A percentile compares a stretch with the other conserved stretches of the same genome.
These are phyloP conservation scores for Cynocephalus volans DNA, from an alignment of 2,113 vertebrate genomes.

Conservation along the genomic window DNA sequence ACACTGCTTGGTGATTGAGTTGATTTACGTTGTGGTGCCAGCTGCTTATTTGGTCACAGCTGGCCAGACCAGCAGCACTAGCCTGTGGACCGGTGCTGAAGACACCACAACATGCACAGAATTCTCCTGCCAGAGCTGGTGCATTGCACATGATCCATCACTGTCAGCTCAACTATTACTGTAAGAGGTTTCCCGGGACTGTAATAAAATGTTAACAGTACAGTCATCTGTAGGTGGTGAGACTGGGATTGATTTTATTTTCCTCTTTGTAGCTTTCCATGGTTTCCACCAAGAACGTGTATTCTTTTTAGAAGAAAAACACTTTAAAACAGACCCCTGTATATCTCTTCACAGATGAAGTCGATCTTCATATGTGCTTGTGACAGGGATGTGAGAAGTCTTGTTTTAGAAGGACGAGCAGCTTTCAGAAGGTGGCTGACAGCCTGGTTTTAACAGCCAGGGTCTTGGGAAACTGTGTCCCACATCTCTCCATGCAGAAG, in stretches of 20 bases:
- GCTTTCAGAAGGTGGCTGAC: background rate
- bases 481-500: accelerated
- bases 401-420: background rate
- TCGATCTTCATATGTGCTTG: background rate
- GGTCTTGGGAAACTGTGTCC: accelerated
- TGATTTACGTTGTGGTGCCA: background rate
- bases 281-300: background rate
- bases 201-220: accelerated
- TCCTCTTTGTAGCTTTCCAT: background rate
- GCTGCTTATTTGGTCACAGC: accelerated
- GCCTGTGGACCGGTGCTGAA: no score
- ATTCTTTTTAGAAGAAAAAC: background rate
- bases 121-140: accelerated
- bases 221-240: background rate
- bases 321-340: background rate
- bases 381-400: background rate
- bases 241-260: background rate
- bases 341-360: background rate
- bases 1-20: background rate
- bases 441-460: background rate
- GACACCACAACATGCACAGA: background rate
- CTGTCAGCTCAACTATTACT: accelerated
- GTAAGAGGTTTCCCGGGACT: background rate
- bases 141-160: accelerated
- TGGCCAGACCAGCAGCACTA: accelerated